phyloP scores from a whole-genome alignment of 2,797 vertebrate genomes.

The Galagoides demidoff region DNA sequence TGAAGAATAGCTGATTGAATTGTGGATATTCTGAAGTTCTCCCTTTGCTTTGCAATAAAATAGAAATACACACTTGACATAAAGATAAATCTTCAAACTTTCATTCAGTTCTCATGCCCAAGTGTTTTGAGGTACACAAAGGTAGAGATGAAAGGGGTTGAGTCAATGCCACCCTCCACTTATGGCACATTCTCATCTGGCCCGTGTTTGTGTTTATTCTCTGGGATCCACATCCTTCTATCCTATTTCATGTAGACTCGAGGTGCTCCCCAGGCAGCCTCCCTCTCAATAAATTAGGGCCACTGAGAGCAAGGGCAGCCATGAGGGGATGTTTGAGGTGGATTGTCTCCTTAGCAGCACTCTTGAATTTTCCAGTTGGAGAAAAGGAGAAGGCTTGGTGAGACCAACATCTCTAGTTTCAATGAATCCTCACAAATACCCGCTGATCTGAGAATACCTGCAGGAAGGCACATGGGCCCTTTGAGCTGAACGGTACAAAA shows the following conservation, averaged over 20 bases:
- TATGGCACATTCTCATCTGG: neutral
- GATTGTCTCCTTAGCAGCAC: neutral
- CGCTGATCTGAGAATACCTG: neutral
- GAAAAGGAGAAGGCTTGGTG: neutral
- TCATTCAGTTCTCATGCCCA: neutral
- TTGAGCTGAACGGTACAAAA: slow-evolving; percentile 6
- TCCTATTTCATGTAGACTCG: neutral
- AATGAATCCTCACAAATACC: neutral
- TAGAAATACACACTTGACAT: neutral
- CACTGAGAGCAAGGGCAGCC: neutral
- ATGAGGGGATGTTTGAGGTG: neutral
- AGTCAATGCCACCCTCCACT: neutral
- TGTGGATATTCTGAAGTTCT: neutral
- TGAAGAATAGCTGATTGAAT: neutral
- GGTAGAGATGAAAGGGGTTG: neutral
- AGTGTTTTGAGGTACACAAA: neutral
- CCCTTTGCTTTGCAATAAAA: neutral
- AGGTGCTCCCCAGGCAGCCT: neutral
- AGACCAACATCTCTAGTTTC: neutral
- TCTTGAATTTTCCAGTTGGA: neutral
- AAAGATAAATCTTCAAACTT: slow-evolving; percentile 3
- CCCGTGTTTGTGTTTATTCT: neutral
- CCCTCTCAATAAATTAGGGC: neutral
- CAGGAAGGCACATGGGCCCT: neutral
- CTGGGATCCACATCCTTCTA: neutral